Base-by-base conservation (phyloP, 2,797 vertebrate species). In the Notamacropus eugenii region DNA sequence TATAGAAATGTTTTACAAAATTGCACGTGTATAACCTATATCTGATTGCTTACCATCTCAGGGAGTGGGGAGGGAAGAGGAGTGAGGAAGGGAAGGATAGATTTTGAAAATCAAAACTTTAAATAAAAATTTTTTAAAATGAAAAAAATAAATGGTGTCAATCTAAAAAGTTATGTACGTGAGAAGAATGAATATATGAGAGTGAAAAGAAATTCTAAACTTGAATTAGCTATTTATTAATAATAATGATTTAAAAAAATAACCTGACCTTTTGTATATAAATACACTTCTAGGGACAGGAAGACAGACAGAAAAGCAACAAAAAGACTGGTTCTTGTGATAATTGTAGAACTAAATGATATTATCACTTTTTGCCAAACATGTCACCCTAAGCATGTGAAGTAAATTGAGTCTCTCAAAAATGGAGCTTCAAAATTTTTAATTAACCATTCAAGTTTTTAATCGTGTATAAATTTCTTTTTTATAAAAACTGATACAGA, bases 181-280 rank as follows among this genome's bases (percentile, higher is more conserved):
- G 94, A 94, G 58, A 92, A 82, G 96, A 90, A 1, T 46, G 93
- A 97, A 97, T 0, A 54, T 1, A 40, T 40, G 93, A 95, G 56
- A 95, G 92, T 56, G 91, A 94, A 74, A 90, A 59, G 93, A 97
- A 96, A 90, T 34, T 29, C 0, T 82, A 91, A 97, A 97, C n/a
- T 4, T 4, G 52, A 62, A 95, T 96, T 96, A 90, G 95, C 55
- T 97, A 94, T 55, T 90, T 54, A 52, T 54, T 96, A 40, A 40
- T 74, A 74, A 74, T 40, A 74, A 74, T 74, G 98, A 95, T 98
- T 98, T 98, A 98, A 98, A 98, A 98, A 98, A 98, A 98, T 96
- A 95, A 97, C 90, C 94, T 91, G 62, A 98, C 82, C 95, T 95
- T 97, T 95, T 55, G 46, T 93, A 92, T 94, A 93, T 34, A 27